Evolutionary conservation across 2,113 vertebrate genomes (phyloP).

Genomic region (Recurvirostra avosetta): DNA sequence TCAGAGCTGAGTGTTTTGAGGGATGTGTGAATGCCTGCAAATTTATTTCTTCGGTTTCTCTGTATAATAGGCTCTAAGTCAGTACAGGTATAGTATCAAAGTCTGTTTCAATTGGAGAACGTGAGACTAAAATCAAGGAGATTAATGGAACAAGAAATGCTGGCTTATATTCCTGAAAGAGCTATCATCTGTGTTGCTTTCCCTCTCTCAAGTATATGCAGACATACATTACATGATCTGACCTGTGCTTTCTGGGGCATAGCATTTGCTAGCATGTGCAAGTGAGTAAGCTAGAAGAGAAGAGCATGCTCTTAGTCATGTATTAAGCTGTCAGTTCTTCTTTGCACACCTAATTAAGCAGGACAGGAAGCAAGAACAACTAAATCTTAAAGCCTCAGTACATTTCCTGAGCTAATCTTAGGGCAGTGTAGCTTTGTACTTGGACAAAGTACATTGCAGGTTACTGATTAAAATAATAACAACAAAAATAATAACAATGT

Average conservation of each 20-base stretch:
- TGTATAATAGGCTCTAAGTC: not conserved
- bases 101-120: not conserved
- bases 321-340: not conserved
- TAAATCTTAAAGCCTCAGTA: not conserved
- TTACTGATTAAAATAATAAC: not conserved
- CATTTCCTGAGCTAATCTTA: not conserved
- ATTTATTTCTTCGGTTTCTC: not conserved
- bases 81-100: not conserved
- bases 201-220: not conserved
- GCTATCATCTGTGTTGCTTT: not conserved
- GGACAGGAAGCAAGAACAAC: not conserved
- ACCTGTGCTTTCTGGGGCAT: not conserved
- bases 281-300: not conserved
- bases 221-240: not conserved
- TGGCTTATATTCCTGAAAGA: not conserved
- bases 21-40: not conserved
- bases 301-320: not conserved
- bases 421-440: not conserved
- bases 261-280: not conserved
- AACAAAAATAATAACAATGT: not conserved
- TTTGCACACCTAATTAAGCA: not conserved
- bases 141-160: not conserved
- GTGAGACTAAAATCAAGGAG: not conserved
- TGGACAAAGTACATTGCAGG: not conserved
- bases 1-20: not conserved